Evolutionary conservation across 2,113 vertebrate genomes (phyloP).

Genomic region (Scomber japonicus): DNA sequence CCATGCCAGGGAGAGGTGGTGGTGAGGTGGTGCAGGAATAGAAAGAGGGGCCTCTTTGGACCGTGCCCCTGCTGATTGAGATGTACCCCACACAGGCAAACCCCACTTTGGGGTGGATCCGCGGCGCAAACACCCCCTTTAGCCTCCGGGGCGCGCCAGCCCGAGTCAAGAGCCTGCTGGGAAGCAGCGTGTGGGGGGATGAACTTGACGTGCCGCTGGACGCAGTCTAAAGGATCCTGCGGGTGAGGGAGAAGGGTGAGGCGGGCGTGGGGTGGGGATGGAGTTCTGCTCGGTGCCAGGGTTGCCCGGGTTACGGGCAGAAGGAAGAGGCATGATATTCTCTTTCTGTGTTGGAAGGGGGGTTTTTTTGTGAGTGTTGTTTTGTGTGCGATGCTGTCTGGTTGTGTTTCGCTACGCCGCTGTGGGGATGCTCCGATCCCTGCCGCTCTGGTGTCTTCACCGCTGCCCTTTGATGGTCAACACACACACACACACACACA

Average conservation of each 20-base stretch:
- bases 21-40: constrained; percentile 57
- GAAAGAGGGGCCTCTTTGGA: constrained; percentile 70
- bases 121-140: constrained; percentile 66
- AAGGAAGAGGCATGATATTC: constrained; percentile 78
- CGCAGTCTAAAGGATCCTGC: constrained; percentile 79
- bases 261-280: constrained; percentile 55
- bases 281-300: constrained; percentile 80
- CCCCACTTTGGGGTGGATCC: constrained; percentile 67
- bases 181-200: constrained; percentile 82
- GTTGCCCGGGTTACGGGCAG: constrained; percentile 88
- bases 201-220: constrained; percentile 88
- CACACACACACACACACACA: constrained; percentile 36
- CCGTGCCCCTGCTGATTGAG: constrained; percentile 92
- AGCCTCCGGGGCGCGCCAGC: constrained; percentile 79
- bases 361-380: constrained; percentile 50
- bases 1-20: constrained; percentile 68
- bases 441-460: constrained; percentile 76
- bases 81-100: constrained; percentile 87
- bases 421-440: constrained; percentile 71
- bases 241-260: constrained; percentile 57
- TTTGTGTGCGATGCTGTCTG: constrained; percentile 62
- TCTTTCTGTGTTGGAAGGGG: constrained; percentile 52
- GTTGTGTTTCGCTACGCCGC: constrained; percentile 65
- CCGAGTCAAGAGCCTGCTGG: constrained; percentile 85
- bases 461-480: constrained; percentile 73